These are phyloP conservation scores for Monopterus albus DNA, from an alignment of 2,113 vertebrate species.

Conservation along the genomic window DNA sequence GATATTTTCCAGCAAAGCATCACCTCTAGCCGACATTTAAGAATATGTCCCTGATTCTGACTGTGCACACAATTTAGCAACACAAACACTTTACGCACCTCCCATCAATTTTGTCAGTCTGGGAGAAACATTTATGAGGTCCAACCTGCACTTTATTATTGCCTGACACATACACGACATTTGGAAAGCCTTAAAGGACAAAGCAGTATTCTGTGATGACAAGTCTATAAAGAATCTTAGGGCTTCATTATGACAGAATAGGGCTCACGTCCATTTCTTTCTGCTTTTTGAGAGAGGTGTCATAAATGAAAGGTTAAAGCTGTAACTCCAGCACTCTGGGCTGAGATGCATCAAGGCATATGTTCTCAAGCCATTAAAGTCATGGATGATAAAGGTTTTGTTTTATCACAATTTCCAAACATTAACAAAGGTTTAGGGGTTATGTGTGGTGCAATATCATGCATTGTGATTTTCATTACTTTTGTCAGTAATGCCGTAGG, in stretches of 20 bases:
- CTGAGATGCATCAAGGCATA: constrained; percentile 4
- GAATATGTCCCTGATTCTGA: neutral
- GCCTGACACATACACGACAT: neutral
- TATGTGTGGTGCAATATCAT: neutral
- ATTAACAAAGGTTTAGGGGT: neutral
- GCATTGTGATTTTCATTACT: neutral
- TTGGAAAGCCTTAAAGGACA: neutral
- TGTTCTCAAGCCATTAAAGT: constrained; percentile 2
- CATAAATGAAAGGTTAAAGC: constrained; percentile 38
- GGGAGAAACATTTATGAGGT: neutral
- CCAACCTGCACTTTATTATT: neutral
- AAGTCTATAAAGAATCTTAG: constrained; percentile 12
- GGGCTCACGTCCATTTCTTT: neutral
- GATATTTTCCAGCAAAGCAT: constrained; percentile 1
- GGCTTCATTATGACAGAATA: neutral
- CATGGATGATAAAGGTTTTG: neutral
- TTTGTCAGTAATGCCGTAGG: neutral
- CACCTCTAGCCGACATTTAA: neutral
- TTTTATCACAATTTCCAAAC: neutral
- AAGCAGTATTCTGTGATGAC: constrained; percentile 13
- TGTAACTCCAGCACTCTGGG: constrained; percentile 19
- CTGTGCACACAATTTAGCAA: neutral
- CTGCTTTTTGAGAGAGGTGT: neutral
- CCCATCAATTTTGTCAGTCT: neutral
- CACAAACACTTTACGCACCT: constrained; percentile 15